Conservation (phyloP, 2,888 invertebrate species). For the Volucella bombylans region DNA sequence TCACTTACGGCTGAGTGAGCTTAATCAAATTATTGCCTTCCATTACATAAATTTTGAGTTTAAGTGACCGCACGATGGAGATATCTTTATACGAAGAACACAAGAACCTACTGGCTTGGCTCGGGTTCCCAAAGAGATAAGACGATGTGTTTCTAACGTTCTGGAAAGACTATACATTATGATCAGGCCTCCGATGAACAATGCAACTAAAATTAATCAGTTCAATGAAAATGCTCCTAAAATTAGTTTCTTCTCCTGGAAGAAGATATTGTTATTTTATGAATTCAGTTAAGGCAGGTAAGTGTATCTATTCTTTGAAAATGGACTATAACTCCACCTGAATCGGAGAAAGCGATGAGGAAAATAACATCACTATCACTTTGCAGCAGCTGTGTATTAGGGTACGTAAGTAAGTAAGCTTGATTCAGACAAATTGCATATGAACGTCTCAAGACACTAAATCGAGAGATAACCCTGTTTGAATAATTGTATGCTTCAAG, state of each 20-base stretch:
- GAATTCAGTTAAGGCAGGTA: no score
- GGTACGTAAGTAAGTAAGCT: no score
- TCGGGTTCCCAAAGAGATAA: conserved; percentile 21
- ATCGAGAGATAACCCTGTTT: no score
- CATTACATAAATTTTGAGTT: conserved; percentile 67
- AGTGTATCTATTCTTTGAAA: no score
- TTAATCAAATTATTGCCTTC: conserved; percentile 65
- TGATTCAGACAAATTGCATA: no score
- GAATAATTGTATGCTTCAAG: no score
- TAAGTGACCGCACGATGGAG: conserved; percentile 60
- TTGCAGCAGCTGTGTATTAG: no score
- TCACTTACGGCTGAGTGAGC: conserved; percentile 59
- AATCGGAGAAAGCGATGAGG: no score
- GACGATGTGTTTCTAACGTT: conserved; percentile 29
- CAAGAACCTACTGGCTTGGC: conserved; percentile 38
- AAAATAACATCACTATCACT: no score
- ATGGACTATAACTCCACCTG: no score
- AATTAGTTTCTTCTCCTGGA: not conserved
- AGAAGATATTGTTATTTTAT: not conserved
- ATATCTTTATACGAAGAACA: conserved; percentile 39
- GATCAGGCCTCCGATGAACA: conserved; percentile 17
- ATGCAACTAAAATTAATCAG: conserved; percentile 9
- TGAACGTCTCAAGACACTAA: no score
- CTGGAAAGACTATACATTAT: conserved; percentile 56
- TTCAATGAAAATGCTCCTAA: not conserved